Base-by-base conservation (phyloP, 2,797 vertebrate species). In the Neopelma chrysocephalum region DNA sequence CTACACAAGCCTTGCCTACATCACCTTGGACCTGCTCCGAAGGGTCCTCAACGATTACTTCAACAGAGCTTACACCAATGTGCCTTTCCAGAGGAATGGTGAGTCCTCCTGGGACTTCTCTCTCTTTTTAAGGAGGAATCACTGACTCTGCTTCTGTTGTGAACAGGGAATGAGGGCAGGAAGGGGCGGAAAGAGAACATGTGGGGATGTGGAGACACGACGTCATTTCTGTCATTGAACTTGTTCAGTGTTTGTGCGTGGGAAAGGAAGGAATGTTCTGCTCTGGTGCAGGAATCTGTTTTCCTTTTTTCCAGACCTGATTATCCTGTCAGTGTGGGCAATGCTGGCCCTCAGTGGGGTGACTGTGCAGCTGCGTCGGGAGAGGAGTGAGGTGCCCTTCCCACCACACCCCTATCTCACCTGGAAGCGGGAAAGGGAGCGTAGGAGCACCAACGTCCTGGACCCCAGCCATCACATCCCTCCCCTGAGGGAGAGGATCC, bases 381-480 rank as follows among this genome's bases (percentile, higher is more conserved):
- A 99, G 95, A 98, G 98, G 29, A 96, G 97, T 0, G 97, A 97
- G 5, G 98, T 98, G 0, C 98, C 98, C 75, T 99, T 99, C 97
- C 99, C 99, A 0, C 98, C 99, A 1, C 99, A 99, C 78, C 99
- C 99, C 0, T 99, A 99, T 71, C 94, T 98, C 76, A 92, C 98
- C 97, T 99, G 99, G 99, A 98, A 98, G 82, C 98, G 98, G 47
- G 99, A 99, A 36, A 98, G 98, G 21, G 98, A 99, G 57, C 98
- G 99, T 12, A 98, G 99, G 43, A 98, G 98, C 54, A 99, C 99
- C 18, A 99, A 99, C 82, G 97, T 99, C 42, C 97, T 99, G 87
- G 99, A 99, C 91, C 99, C 99, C 15, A 99, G 99, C 96, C 97
- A 99, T 95, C 99, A 99, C 61, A 96, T 98, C 43, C 99, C 99